Base-by-base conservation (phyloP, 2,113 vertebrate genomes). In the Astur gentilis region DNA sequence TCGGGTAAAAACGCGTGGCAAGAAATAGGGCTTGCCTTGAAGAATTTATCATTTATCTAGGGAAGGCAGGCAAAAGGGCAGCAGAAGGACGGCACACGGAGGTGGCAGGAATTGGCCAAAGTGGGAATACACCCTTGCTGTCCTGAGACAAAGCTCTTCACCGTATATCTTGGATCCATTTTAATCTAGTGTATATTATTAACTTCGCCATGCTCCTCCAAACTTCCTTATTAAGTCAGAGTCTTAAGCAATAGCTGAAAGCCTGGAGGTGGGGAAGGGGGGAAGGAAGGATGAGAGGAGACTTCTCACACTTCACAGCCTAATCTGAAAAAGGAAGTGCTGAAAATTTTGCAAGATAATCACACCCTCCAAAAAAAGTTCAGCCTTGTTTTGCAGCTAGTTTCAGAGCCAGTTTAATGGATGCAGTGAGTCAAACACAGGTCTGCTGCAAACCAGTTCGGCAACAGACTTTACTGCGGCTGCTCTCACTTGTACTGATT, bases 241-340 rank as follows among this genome's bases (percentile, higher is more conserved):
- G 31, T 70, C 80, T 94, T 87, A 88, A 95, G 95, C 78, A 95
- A 93, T 19, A 95, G 34, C 71, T 58, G 71, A 83, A 87, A 91
- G 54, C 42, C 55, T 69, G 22, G 32, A 61, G 21, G 55, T 61
- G 54, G 40, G 13, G 61, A 87, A 86, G 2, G 19, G 21, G 23
- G 92, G 49, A 90, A 62, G 36, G 80, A 94, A 94, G 45, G 11
- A 27, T 49, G 70, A 82, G 20, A 80, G 1, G 9, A 89, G 21
- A 42, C 32, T 80, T 91, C 34, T 73, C 72, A 84, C 25, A 42
- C 23, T 95, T 94, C 21, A 61, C 77, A 88, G 62, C 27, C 45
- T 78, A 25, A 73, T 89, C 54, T 62, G 58, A 71, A 91, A 88
- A 76, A 83, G 93, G 96, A 96, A 97, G 87, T 90, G 29, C 47